These are phyloP conservation scores for Craniophora ligustri DNA, from an alignment of 2,888 invertebrate genomes.

Conservation along the genomic window DNA sequence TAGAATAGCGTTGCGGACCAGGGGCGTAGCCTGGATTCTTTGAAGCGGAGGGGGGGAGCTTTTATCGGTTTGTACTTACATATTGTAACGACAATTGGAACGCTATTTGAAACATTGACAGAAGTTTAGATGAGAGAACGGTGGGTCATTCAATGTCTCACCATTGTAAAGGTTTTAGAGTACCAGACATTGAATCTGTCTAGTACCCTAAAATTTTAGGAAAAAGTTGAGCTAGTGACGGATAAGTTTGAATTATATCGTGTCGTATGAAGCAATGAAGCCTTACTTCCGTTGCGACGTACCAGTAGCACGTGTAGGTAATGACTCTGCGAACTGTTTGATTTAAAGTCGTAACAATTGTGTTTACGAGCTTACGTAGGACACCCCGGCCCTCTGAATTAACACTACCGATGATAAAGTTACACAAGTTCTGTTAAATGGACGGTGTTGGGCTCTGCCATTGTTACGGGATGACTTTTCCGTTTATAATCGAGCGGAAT, in stretches of 20 bases:
- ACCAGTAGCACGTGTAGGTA: constrained; percentile 81
- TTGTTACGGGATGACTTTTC: constrained; percentile 29
- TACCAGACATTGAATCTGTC: no score
- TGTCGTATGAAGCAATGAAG: constrained; percentile 55
- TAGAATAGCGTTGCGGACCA: no score
- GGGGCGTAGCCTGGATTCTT: no score
- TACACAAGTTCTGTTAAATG: constrained; percentile 51
- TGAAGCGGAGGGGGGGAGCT: no score
- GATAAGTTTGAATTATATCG: constrained; percentile 31
- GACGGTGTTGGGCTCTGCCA: constrained; percentile 25
- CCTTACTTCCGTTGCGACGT: constrained; percentile 52
- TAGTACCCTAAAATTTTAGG: neutral
- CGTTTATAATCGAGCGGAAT: constrained; percentile 1
- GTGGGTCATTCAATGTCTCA: no score
- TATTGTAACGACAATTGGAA: no score
- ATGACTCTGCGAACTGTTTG: constrained; percentile 85
- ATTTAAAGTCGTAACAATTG: constrained; percentile 87
- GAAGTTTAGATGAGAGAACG: no score
- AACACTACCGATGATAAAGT: constrained; percentile 59
- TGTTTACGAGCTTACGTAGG: constrained; percentile 72
- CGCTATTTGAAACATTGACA: no score
- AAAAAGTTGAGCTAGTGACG: neutral
- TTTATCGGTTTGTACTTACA: no score
- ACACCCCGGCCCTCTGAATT: constrained; percentile 44
- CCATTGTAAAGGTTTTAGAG: no score